Conservation (phyloP, 2,797 vertebrate species). For the Typhlichthys eigenmanni region DNA sequence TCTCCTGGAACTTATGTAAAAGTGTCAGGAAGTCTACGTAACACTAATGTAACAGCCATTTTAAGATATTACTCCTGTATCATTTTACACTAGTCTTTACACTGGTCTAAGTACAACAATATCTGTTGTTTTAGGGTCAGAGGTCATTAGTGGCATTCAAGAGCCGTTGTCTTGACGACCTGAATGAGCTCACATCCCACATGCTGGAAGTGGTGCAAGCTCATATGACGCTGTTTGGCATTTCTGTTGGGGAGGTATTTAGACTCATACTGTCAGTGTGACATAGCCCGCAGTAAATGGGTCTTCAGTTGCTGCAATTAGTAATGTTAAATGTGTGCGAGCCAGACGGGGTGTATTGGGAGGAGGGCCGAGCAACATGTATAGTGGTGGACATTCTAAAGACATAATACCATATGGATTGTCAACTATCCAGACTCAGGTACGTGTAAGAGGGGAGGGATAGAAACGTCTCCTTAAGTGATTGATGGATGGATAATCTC, state of each 20-base stretch:
- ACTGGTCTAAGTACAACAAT: too few relatives aligned
- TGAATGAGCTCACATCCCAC: slow-evolving; percentile 69
- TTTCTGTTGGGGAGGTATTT: slow-evolving; percentile 33
- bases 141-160: slow-evolving; percentile 40
- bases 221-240: slow-evolving; percentile 40
- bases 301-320: too few relatives aligned
- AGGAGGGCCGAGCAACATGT: neutral
- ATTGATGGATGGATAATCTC: neutral
- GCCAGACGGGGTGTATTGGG: slow-evolving; percentile 36
- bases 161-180: slow-evolving; percentile 42
- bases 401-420: neutral
- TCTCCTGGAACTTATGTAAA: slow-evolving; percentile 54
- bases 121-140: slow-evolving; percentile 33
- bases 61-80: too few relatives aligned
- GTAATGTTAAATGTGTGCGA: too few relatives aligned
- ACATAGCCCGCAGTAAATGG: too few relatives aligned
- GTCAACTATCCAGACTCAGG: slow-evolving; percentile 38
- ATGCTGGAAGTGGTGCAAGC: slow-evolving; percentile 65
- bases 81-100: neutral
- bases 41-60: slow-evolving; percentile 31
- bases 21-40: slow-evolving; percentile 45
- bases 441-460: slow-evolving; percentile 14
- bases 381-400: neutral
- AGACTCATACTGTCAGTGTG: neutral
- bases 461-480: neutral